A percentile compares a stretch with the other conserved stretches of the same genome.
Conservation (phyloP, 2,113 vertebrate species). For the Oncorhynchus clarkii region DNA sequence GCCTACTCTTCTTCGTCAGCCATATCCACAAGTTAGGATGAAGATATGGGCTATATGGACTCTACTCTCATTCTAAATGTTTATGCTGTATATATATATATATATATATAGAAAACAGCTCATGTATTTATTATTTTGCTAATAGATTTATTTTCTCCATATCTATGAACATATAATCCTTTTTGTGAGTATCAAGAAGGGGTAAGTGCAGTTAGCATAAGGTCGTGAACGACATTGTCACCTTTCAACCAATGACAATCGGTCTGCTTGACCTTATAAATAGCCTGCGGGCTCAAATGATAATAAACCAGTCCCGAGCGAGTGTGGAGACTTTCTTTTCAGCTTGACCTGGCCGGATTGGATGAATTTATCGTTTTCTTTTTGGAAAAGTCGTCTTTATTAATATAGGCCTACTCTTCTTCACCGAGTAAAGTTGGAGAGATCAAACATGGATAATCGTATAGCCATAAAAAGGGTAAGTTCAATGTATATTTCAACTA, state of each 20-base stretch:
- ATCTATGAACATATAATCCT: background rate
- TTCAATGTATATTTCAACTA: background rate
- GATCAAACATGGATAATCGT: conserved; percentile 1
- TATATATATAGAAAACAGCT: background rate
- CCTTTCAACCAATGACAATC: conserved; percentile 10
- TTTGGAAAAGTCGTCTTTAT: background rate
- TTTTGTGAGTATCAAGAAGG: background rate
- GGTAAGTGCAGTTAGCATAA: background rate
- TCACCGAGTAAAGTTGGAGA: background rate
- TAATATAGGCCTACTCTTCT: background rate
- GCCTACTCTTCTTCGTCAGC: no score
- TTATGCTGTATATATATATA: background rate
- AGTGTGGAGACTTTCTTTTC: no score
- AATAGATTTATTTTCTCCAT: background rate
- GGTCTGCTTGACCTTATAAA: background rate
- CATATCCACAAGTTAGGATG: background rate
- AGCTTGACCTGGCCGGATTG: background rate
- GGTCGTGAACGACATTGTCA: conserved; percentile 24
- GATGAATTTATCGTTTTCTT: background rate
- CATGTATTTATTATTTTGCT: no score
- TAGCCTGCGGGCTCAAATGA: background rate
- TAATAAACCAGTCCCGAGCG: background rate
- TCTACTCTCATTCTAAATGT: background rate
- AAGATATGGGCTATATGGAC: background rate
- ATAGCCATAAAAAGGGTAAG: background rate